Evolutionary conservation across 2,888 invertebrate genomes (phyloP).

Genomic region (Proisotoma minuta): DNA sequence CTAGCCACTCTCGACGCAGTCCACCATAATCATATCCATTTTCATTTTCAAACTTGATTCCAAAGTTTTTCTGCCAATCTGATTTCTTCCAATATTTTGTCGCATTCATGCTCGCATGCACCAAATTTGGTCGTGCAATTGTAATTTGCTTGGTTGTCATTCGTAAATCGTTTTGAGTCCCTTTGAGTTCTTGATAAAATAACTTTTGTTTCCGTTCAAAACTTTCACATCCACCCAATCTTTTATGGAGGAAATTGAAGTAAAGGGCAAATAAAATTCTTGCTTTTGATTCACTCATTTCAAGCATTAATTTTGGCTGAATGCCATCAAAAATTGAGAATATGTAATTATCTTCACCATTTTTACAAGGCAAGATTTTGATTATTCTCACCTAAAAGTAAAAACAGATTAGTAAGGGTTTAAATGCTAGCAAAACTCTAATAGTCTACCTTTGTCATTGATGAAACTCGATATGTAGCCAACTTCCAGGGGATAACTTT

Average conservation of each 20-base stretch:
- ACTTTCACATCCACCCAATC: conserved; percentile 54
- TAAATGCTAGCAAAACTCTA: not conserved
- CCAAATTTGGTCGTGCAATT: conserved; percentile 35
- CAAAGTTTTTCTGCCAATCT: conserved; percentile 55
- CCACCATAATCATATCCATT: conserved; percentile 78
- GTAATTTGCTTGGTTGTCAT: conserved; percentile 29
- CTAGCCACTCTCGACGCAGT: conserved; percentile 63
- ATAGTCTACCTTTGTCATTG: conserved; percentile 43
- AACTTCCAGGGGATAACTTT: conserved; percentile 39
- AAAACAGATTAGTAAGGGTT: conserved; percentile 6
- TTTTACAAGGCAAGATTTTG: conserved; percentile 21
- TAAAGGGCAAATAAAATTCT: conserved; percentile 54
- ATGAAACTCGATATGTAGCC: conserved; percentile 41
- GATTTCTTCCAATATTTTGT: conserved; percentile 39
- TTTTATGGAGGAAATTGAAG: conserved; percentile 53
- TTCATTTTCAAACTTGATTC: conserved; percentile 53
- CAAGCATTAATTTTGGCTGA: conserved; percentile 35
- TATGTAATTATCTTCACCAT: not conserved
- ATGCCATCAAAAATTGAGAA: conserved; percentile 39
- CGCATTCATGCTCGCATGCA: conserved; percentile 9
- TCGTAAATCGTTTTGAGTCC: conserved; percentile 32
- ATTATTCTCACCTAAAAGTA: no score
- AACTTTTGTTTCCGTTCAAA: conserved; percentile 55
- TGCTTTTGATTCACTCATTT: conserved; percentile 50
- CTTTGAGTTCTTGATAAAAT: conserved; percentile 49